Evolutionary conservation across 2,113 vertebrate species (phyloP), one percentile per base, ranked within the genome.

Genomic region (Ondatra zibethicus): DNA sequence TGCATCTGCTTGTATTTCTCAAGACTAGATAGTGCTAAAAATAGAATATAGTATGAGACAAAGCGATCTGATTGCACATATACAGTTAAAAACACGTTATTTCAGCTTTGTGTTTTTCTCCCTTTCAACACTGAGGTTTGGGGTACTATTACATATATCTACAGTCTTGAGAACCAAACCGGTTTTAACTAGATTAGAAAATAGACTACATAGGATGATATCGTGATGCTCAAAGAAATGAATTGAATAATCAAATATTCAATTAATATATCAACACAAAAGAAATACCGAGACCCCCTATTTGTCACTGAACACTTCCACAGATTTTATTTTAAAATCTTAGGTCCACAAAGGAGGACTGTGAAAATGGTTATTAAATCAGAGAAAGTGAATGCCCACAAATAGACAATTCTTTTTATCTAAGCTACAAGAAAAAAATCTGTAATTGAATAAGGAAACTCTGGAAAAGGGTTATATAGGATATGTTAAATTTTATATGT

Each of bases 221-320:
- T 90, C 97, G 82, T 33, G 58, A 98, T 86, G 72, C 3, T 80
- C 36, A 66, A 50, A 95, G 92, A 98, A 31, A 93, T 86, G 63
- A 94, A 86, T 0, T 97, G 70, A 84, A 96, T 92, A 98, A 97
- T 97, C 94, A 97, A 96, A 72, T 70, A 52, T 96, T 3, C 87
- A 76, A 95, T 45, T 95, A 97, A 97, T 96, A 88, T 33, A 66
- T 0, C 0, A 42, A 81, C 45, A 94, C 65, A 84, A 63, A 91
- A 80, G 72, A 52, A 90, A 92, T 68, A 89, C 89, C 65, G 7
- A 89, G 27, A 75, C 10, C 86, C 68, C 89, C 39, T 68, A 72
- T 11, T 96, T 13, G 12, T 89, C 85, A 91, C 36, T 88, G 87
- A 95, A 85, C 77, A 86, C 63, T 92, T 94, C 84, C 92, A 90